phyloP scores from a whole-genome alignment of 2,888 invertebrate species.

The Scrobipalpa costella region DNA sequence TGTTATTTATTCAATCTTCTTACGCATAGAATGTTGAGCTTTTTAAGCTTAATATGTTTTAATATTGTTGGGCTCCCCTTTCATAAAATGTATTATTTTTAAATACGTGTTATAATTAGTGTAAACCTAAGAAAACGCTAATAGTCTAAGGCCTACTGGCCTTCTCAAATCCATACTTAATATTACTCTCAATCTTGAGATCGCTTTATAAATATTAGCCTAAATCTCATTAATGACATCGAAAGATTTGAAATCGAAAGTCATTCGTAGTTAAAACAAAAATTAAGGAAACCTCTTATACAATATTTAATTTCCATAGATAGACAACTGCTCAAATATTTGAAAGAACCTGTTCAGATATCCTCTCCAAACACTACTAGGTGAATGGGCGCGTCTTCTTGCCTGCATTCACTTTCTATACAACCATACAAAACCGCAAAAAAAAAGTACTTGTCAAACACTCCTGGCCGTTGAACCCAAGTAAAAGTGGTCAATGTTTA shows the following conservation, averaged over 20 bases:
- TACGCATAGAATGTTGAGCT: too few relatives aligned
- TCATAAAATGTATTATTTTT: too few relatives aligned
- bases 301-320: background rate
- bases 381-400: slow-evolving; percentile 7
- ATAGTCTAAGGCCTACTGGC: too few relatives aligned
- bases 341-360: background rate
- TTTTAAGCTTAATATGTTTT: too few relatives aligned
- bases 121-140: too few relatives aligned
- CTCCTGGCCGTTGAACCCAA: slow-evolving; percentile 17
- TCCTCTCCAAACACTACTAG: slow-evolving; percentile 17
- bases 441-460: slow-evolving; percentile 16
- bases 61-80: too few relatives aligned
- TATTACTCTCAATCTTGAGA: too few relatives aligned
- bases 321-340: slow-evolving; percentile 1
- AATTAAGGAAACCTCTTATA: background rate
- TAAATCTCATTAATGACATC: too few relatives aligned
- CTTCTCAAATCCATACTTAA: too few relatives aligned
- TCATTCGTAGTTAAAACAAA: background rate
- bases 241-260: slow-evolving; percentile 1
- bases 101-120: too few relatives aligned
- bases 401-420: slow-evolving; percentile 18
- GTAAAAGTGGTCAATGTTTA: slow-evolving; percentile 22
- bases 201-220: too few relatives aligned
- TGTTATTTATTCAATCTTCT: background rate
- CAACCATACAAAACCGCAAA: slow-evolving; percentile 18